phyloP scores from a whole-genome alignment of 1,140 invertebrate species.

The Neodiprion pinetum region DNA sequence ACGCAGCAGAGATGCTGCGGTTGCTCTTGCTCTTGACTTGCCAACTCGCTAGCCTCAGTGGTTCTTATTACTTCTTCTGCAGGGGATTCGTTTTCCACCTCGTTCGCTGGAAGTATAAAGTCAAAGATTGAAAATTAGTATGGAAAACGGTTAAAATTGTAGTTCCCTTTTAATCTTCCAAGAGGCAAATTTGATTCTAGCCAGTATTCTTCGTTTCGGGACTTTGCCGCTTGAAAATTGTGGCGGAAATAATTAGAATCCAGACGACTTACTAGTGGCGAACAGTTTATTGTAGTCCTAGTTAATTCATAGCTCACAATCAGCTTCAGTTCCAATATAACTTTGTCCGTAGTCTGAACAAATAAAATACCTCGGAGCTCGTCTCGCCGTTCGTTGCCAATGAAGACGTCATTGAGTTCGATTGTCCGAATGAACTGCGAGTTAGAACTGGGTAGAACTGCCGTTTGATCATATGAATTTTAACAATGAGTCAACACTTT shows the following conservation, averaged over 20 bases:
- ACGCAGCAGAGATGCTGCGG: slow-evolving; percentile 47
- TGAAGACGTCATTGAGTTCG: slow-evolving; percentile 1
- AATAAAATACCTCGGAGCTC: too few species aligned
- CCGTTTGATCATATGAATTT: background rate
- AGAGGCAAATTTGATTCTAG: too few species aligned
- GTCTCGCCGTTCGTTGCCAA: background rate
- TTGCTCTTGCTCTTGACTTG: slow-evolving; percentile 30
- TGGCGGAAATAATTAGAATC: too few species aligned
- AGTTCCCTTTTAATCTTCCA: too few species aligned
- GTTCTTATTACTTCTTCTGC: background rate
- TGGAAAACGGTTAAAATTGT: background rate
- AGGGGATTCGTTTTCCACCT: slow-evolving; percentile 10
- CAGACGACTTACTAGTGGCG: too few species aligned
- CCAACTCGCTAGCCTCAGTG: background rate
- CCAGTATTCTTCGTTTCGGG: too few species aligned
- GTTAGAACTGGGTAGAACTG: background rate
- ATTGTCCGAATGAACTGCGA: background rate
- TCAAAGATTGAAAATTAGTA: background rate
- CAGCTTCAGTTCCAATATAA: background rate
- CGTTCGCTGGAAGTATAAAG: slow-evolving; percentile 13
- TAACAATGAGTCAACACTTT: too few species aligned
- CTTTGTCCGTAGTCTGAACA: too few species aligned
- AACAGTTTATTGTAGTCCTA: too few species aligned
- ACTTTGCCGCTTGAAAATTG: too few species aligned
- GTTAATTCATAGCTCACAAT: too few species aligned